phyloP scores from a whole-genome alignment of 2,888 invertebrate species.

The Scaptomyza polygonia region DNA sequence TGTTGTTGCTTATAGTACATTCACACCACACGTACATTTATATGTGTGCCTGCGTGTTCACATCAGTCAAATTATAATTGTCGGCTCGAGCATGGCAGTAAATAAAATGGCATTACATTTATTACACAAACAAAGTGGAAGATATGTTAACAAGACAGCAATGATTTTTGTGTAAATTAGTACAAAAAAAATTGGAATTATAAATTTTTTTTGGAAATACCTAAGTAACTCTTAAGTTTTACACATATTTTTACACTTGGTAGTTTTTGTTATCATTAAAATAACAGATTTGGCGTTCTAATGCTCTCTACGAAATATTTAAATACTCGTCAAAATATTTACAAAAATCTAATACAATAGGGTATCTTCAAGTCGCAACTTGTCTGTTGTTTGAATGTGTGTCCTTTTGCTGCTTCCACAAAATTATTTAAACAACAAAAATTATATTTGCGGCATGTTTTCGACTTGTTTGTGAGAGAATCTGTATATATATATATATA shows the following conservation, averaged over 20 bases:
- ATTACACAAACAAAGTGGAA: slow-evolving; percentile 3
- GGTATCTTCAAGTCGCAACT: slow-evolving; percentile 8
- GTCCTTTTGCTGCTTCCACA: slow-evolving; percentile 37
- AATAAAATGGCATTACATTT: slow-evolving; percentile 24
- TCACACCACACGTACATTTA: background rate
- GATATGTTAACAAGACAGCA: slow-evolving; percentile 5
- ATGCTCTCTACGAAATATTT: background rate
- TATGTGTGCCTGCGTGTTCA: slow-evolving; percentile 41
- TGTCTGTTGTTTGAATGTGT: slow-evolving; percentile 25
- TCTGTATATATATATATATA: slow-evolving; percentile 21
- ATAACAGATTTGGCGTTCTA: too few species aligned
- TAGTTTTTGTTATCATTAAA: too few species aligned
- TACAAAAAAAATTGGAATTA: too few species aligned
- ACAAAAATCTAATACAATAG: too few species aligned
- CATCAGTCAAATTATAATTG: slow-evolving; percentile 44
- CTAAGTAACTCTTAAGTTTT: too few species aligned
- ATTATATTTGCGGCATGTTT: slow-evolving; percentile 63
- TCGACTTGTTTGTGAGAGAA: slow-evolving; percentile 23
- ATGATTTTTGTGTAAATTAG: background rate
- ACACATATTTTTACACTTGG: too few species aligned
- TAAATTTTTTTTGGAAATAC: too few species aligned
- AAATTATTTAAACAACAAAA: slow-evolving; percentile 72
- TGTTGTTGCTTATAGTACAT: slow-evolving; percentile 2
- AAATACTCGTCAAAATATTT: too few species aligned
- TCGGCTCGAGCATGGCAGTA: slow-evolving; percentile 25